phyloP scores from a whole-genome alignment of 2,888 invertebrate species.

The Nematopogon swammerdamellus region DNA sequence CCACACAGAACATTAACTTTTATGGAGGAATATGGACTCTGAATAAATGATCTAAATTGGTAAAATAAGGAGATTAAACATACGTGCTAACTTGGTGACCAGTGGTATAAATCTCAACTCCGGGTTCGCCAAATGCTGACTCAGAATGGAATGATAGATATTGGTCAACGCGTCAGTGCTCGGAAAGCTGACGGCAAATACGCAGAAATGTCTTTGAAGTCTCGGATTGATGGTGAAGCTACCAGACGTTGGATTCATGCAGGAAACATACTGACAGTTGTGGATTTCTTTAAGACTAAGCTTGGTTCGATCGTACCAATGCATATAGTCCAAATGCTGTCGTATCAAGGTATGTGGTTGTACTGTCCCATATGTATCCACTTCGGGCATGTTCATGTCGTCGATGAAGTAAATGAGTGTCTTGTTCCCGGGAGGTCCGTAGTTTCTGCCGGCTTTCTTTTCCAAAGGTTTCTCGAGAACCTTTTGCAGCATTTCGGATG shows the following conservation, averaged over 20 bases:
- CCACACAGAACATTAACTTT: too few relatives aligned
- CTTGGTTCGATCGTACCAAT: conserved; percentile 87
- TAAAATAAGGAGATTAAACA: too few relatives aligned
- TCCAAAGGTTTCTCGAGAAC: conserved; percentile 92
- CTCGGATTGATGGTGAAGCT: conserved; percentile 96
- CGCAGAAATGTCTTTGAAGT: conserved; percentile 86
- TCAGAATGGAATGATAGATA: conserved; percentile 86
- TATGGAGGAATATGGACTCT: conserved; percentile 3
- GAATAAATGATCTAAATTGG: too few relatives aligned
- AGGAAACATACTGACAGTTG: conserved; percentile 94
- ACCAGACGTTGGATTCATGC: conserved; percentile 98
- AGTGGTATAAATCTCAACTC: conserved; percentile 73
- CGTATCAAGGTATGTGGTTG: conserved; percentile 95
- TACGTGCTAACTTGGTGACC: conserved; percentile 63
- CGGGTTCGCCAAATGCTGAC: conserved; percentile 79
- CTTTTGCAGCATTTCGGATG: conserved; percentile 91
- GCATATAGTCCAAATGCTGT: conserved; percentile 93
- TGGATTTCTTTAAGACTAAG: conserved; percentile 90
- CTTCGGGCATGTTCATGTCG: conserved; percentile 98
- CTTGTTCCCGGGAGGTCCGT: conserved; percentile 93
- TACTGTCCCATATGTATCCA: conserved; percentile 85
- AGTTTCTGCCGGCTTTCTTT: conserved; percentile 94
- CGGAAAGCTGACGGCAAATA: conserved; percentile 82
- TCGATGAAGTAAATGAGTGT: conserved; percentile 93
- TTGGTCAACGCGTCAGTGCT: conserved; percentile 78